Evolutionary conservation across 2,797 vertebrate species (phyloP).

Genomic region (Oreochromis grahami): DNA sequence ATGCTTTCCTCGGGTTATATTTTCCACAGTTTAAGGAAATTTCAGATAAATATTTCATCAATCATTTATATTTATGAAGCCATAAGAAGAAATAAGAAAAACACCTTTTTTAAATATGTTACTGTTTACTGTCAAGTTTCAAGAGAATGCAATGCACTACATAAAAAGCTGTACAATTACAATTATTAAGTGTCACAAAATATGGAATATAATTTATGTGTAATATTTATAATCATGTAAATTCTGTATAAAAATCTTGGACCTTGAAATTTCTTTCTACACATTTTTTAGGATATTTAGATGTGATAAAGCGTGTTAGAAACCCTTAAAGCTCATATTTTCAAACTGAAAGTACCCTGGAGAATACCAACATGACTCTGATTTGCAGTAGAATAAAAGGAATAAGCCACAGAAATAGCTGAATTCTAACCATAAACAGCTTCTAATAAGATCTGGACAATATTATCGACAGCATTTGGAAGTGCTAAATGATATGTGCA

Average conservation of each 20-base stretch:
- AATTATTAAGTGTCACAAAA: neutral
- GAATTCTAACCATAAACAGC: neutral
- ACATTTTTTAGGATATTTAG: neutral
- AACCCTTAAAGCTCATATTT: neutral
- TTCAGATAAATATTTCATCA: conserved; percentile 39
- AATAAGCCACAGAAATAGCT: neutral
- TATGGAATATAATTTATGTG: neutral
- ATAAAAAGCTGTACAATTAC: neutral
- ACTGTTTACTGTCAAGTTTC: conserved; percentile 8
- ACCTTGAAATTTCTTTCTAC: neutral
- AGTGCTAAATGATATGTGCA: neutral
- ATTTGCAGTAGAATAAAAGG: neutral
- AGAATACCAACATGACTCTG: neutral
- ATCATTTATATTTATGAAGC: conserved; percentile 10
- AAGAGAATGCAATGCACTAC: neutral
- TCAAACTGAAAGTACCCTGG: neutral
- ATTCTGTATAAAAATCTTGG: neutral
- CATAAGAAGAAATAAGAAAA: neutral
- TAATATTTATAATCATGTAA: neutral
- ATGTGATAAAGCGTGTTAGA: neutral
- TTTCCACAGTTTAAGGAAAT: conserved; percentile 42
- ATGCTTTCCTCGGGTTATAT: conserved; percentile 32
- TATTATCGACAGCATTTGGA: neutral
- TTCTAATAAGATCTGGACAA: neutral
- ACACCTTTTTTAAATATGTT: neutral